These are phyloP conservation scores for Labroides dimidiatus DNA, from an alignment of 2,797 vertebrate species.

Conservation along the genomic window DNA sequence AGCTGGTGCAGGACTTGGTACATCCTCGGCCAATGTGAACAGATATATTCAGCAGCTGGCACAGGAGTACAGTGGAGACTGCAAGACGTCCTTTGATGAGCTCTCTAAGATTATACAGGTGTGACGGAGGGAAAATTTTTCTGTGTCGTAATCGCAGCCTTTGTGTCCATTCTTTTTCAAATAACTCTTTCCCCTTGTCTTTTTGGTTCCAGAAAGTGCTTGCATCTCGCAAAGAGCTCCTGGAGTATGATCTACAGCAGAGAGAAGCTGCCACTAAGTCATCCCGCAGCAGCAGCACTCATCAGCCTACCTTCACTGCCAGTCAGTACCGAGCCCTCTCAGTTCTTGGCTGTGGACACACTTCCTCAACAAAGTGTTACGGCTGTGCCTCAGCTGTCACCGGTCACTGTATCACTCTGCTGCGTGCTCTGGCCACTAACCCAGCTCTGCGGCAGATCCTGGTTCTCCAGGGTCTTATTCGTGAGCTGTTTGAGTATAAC, in stretches of 20 bases:
- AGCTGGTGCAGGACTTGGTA: constrained; percentile 91
- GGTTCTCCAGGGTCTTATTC: constrained; percentile 96
- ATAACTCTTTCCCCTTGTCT: background rate
- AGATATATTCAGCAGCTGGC: constrained; percentile 97
- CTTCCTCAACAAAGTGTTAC: constrained; percentile 97
- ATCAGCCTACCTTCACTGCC: constrained; percentile 96
- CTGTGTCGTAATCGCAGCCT: accelerated
- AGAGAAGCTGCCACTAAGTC: constrained; percentile 96
- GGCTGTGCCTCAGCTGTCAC: constrained; percentile 98
- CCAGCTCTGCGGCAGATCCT: constrained; percentile 95
- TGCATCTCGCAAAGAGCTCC: constrained; percentile 96
- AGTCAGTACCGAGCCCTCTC: constrained; percentile 98
- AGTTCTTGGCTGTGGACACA: constrained; percentile 95
- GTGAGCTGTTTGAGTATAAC: constrained; percentile 98
- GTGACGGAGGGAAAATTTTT: constrained; percentile 67
- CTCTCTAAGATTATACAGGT: constrained; percentile 99
- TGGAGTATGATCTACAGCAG: constrained; percentile 98
- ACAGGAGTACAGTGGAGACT: constrained; percentile 98
- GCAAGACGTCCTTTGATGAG: constrained; percentile 98
- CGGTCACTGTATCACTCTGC: constrained; percentile 95
- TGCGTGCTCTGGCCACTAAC: constrained; percentile 95
- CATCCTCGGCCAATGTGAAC: constrained; percentile 96
- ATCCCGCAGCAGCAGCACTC: constrained; percentile 89
- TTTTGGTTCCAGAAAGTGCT: constrained; percentile 92
- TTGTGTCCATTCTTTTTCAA: background rate